Percentiles rank a stretch among this genome's conserved stretches.
These are phyloP conservation scores for Drosophila incognita DNA, from an alignment of 2,888 invertebrate species.

Conservation along the genomic window DNA sequence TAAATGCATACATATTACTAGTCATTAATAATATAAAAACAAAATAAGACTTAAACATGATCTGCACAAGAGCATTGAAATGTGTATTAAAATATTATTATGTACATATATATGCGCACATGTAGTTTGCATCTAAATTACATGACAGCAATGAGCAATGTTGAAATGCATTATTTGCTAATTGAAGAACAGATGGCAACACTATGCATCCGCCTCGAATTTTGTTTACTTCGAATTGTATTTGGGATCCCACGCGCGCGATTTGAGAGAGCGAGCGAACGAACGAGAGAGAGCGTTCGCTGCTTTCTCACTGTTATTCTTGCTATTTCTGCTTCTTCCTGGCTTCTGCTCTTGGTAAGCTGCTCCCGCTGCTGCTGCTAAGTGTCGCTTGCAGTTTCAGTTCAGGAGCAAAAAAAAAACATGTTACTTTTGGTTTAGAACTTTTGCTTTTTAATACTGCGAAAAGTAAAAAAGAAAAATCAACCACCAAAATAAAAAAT, in stretches of 20 bases:
- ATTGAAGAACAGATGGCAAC: constrained; percentile 32
- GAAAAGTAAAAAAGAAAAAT: constrained; percentile 41
- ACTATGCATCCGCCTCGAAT: constrained; percentile 33
- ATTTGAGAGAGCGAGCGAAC: constrained; percentile 16
- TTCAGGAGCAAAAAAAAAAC: constrained; percentile 50
- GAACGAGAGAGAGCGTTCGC: constrained; percentile 20
- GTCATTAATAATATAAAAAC: constrained; percentile 1
- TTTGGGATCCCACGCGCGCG: constrained; percentile 32
- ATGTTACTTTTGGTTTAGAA: constrained; percentile 61
- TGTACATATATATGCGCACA: background rate
- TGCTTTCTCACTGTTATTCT: constrained; percentile 36
- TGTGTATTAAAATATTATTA: background rate
- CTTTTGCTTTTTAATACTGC: constrained; percentile 69
- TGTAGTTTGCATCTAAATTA: background rate
- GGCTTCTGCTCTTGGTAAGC: constrained; percentile 4
- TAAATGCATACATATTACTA: constrained; percentile 21
- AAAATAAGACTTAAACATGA: background rate
- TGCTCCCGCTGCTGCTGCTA: constrained; percentile 25
- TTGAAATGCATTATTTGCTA: background rate
- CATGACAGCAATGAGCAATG: background rate
- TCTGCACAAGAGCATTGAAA: background rate
- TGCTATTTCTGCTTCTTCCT: constrained; percentile 10
- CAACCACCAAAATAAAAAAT: constrained; percentile 62
- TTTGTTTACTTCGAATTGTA: constrained; percentile 62
- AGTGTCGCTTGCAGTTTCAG: constrained; percentile 53